Evolutionary conservation across 2,797 vertebrate species (phyloP), one percentile per base, ranked within the genome.

Genomic region (Syngnathus acus): DNA sequence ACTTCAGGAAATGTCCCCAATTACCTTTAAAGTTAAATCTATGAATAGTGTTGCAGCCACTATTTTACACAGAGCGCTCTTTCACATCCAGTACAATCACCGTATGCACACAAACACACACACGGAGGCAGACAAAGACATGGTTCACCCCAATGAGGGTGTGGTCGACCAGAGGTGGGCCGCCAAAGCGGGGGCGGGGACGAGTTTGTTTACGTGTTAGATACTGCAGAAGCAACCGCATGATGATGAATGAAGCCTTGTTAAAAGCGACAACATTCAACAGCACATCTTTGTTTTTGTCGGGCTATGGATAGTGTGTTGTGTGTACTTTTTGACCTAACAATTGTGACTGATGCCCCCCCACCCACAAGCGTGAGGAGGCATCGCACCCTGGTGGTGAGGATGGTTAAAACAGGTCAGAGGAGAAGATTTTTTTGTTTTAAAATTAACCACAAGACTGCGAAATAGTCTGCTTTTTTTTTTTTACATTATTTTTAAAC

Each of bases 1-100:
- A 14, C 47, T 70, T 64, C 72, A 82, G 80, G 79, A 86, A 86
- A 85, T 83, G 67, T 81, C 71, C 75, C 78, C 73, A 67, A 80
- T 83, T 86, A 87, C 75, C 73, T 79, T 77, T 32, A 53, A 79
- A 72, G 69, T 70, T n/a, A 37, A 70, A 72, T 62, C 21, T 72
- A 72, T 75, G 71, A 81, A 82, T 81, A 72, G 72, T 72, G 71
- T 72, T 69, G 60, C 51, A 63, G 65, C 68, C 74, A 73, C 69
- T 65, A 55, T 73, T 77, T 74, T 71, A 73, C 77, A 87, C 83
- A 87, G 75, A 80, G 80, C 69, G 68, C 68, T 66, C 78, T 80
- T 84, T 86, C 83, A 83, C 0, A 43, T 72, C 37, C 63, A 73
- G 23, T 73, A 73, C 60, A 67, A 59, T 72, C 55, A 62, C 32